phyloP scores from a whole-genome alignment of 2,797 vertebrate genomes.

The Aphelocoma californica region DNA sequence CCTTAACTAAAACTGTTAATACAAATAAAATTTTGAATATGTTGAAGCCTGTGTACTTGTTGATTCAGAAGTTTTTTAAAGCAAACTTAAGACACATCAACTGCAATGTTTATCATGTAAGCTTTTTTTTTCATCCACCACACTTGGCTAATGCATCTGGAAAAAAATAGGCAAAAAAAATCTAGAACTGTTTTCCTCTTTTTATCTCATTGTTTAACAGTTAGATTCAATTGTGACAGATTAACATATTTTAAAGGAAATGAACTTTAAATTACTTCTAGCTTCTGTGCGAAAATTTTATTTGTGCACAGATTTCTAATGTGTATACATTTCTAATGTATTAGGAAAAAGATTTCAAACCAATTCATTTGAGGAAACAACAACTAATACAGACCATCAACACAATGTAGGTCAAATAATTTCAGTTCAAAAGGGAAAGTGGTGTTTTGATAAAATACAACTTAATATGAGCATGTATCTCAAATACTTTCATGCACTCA shows the following conservation, averaged over 20 bases:
- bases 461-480: not conserved
- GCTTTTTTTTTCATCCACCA: not conserved
- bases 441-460: not conserved
- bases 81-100: not conserved
- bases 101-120: not conserved
- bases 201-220: not conserved
- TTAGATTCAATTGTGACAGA: not conserved
- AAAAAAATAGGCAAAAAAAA: not conserved
- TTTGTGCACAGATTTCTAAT: not conserved
- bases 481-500: not conserved
- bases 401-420: not conserved
- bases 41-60: not conserved
- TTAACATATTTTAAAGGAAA: not conserved
- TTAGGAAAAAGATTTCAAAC: not conserved
- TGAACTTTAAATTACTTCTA: not conserved
- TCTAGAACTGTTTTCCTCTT: not conserved
- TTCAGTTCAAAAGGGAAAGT: not conserved
- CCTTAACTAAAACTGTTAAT: not conserved
- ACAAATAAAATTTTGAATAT: not conserved
- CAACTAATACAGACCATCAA: not conserved
- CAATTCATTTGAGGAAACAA: not conserved
- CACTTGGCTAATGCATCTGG: fast-evolving
- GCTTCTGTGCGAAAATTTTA: not conserved
- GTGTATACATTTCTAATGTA: not conserved
- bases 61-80: not conserved